Conservation (phyloP, 2,888 invertebrate genomes). For the Prosopocoilus inquinatus region DNA sequence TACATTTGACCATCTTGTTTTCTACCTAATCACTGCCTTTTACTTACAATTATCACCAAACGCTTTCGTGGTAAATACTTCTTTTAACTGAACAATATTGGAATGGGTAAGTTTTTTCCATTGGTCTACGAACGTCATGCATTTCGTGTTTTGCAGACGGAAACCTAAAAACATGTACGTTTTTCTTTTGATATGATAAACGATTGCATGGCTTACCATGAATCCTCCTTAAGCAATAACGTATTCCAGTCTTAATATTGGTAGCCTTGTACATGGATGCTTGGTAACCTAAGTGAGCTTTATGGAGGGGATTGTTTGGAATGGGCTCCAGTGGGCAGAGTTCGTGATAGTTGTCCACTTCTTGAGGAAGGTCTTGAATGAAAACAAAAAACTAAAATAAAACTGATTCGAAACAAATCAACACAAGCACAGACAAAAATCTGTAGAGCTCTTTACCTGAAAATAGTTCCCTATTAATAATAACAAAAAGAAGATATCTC, state of each 20-base stretch:
- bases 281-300: slow-evolving; percentile 70
- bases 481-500: slow-evolving; percentile 6
- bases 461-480: not conserved
- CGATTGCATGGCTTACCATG: slow-evolving; percentile 60
- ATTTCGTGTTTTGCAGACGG: slow-evolving; percentile 78
- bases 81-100: slow-evolving; percentile 88
- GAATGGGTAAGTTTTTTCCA: slow-evolving; percentile 96
- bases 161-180: slow-evolving; percentile 67
- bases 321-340: slow-evolving; percentile 79
- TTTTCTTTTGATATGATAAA: too few species aligned
- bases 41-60: slow-evolving; percentile 92
- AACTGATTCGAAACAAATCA: not conserved
- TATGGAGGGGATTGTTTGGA: slow-evolving; percentile 56
- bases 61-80: slow-evolving; percentile 92
- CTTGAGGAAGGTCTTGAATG: slow-evolving; percentile 72
- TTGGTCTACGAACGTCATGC: slow-evolving; percentile 81
- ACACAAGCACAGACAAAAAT: not conserved
- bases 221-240: slow-evolving; percentile 83
- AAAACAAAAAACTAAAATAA: not conserved
- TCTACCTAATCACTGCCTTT: not conserved
- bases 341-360: slow-evolving; percentile 88
- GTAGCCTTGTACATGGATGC: slow-evolving; percentile 89
- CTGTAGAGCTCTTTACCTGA: not conserved
- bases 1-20: slow-evolving; percentile 1
- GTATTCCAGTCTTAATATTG: slow-evolving; percentile 80